phyloP scores from a whole-genome alignment of 2,797 vertebrate genomes.

The Melanotaenia pygmaea region DNA sequence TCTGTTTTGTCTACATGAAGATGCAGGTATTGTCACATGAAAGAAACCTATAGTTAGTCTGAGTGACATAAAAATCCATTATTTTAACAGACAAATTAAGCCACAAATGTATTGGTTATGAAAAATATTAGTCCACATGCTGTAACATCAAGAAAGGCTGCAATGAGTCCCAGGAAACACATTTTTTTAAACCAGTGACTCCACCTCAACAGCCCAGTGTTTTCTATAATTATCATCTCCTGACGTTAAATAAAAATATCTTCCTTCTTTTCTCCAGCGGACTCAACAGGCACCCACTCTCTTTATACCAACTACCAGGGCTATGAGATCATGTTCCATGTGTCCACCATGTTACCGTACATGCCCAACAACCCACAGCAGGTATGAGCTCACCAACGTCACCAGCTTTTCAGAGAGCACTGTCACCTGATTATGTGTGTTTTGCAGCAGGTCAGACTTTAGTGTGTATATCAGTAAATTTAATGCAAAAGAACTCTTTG shows the following conservation, averaged over 20 bases:
- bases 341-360: slow-evolving; percentile 96
- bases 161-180: neutral
- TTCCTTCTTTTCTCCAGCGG: slow-evolving; percentile 78
- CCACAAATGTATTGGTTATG: neutral
- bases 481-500: neutral
- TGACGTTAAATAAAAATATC: slow-evolving; percentile 17
- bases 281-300: slow-evolving; percentile 95
- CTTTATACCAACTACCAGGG: slow-evolving; percentile 94
- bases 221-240: slow-evolving; percentile 5
- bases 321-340: slow-evolving; percentile 98
- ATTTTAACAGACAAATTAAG: slow-evolving; percentile 4
- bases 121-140: neutral
- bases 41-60: neutral
- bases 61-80: neutral
- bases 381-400: slow-evolving; percentile 75
- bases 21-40: neutral
- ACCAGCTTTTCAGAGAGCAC: neutral
- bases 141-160: slow-evolving; percentile 2
- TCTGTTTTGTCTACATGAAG: neutral
- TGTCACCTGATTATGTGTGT: neutral
- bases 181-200: slow-evolving; percentile 11
- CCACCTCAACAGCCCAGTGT: neutral
- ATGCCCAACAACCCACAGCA: slow-evolving; percentile 96
- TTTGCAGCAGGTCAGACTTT: slow-evolving; percentile 10
- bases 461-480: slow-evolving; percentile 5